Percentiles rank a stretch among this genome's conserved stretches.
These are phyloP conservation scores for Macrosiphum euphorbiae DNA, from an alignment of 2,888 invertebrate species.

Conservation along the genomic window DNA sequence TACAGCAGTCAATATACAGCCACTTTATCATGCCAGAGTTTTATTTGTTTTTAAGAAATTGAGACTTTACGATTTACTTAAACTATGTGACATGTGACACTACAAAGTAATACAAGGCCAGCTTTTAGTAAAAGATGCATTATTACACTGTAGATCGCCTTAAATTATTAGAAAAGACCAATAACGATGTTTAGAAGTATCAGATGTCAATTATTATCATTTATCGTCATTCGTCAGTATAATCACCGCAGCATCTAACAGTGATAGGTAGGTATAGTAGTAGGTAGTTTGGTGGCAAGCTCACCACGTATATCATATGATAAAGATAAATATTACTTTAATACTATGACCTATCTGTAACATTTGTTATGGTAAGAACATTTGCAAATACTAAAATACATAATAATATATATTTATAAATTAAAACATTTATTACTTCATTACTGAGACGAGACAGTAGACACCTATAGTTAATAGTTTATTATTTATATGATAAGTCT, in stretches of 20 bases:
- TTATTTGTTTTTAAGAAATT: neutral
- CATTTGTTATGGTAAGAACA: neutral
- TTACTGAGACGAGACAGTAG: neutral
- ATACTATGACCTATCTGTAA: neutral
- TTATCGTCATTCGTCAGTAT: too few species aligned
- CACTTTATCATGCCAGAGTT: neutral
- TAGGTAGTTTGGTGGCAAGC: neutral
- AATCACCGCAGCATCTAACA: neutral
- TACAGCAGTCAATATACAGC: neutral
- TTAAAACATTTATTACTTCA: neutral
- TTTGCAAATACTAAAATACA: neutral
- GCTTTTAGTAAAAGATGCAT: neutral
- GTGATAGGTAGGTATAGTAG: too few species aligned
- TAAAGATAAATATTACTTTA: neutral
- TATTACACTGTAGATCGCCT: neutral
- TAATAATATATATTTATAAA: neutral
- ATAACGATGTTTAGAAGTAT: neutral
- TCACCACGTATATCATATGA: neutral
- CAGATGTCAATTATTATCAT: neutral
- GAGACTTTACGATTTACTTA: neutral
- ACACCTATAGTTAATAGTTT: neutral
- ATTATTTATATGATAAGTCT: neutral
- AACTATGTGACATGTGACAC: too few species aligned
- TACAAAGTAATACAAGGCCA: neutral
- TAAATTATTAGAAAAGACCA: neutral